Evolutionary conservation across 2,797 vertebrate species (phyloP), one percentile per base, ranked within the genome.

Genomic region (Pseudochromis fuscus): DNA sequence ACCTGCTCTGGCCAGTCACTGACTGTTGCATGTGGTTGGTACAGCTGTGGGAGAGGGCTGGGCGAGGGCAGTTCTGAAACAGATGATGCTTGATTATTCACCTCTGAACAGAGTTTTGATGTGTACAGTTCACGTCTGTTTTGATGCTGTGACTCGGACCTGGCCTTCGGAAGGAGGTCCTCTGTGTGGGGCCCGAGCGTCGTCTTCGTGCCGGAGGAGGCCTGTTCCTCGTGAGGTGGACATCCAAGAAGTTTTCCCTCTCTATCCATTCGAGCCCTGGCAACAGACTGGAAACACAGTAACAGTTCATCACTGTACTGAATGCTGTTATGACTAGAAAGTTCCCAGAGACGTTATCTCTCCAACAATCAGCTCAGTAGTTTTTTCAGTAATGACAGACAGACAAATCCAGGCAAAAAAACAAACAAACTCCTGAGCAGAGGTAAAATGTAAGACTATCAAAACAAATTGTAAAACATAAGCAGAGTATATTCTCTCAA

Each of bases 211-310:
- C 95, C 3, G 94, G 94, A 49, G 95, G 94, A 65, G 95, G 95
- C 70, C 95, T 90, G 87, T 95, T 95, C 64, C 95, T 92, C 1
- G 95, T 95, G 60, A 95, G 87, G 76, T 95, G 95, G 33, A 95
- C 94, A 55, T 95, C 95, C 50, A 95, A 76, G 75, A 95, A 95
- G 86, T 94, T 95, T 78, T 94, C 95, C 78, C 95, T 91, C 80
- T 95, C 94, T 37, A 95, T 94, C 86, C 94, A 92, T 82, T 95
- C 95, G 1, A 95, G 90, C 6, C 94, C 94, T 3, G 93, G 93
- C 61, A 95, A 85, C 24, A 95, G 70, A 72, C 94, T 95, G 52
- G 4, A 27, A 82, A 73, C 12, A 83, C 68, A 66, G 63, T 1
- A 56, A 72, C 45, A 72, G 19, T 11, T 8, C n/a, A 38, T 77